Evolutionary conservation across 2,113 vertebrate species (phyloP).

Genomic region (Varanus salvator): DNA sequence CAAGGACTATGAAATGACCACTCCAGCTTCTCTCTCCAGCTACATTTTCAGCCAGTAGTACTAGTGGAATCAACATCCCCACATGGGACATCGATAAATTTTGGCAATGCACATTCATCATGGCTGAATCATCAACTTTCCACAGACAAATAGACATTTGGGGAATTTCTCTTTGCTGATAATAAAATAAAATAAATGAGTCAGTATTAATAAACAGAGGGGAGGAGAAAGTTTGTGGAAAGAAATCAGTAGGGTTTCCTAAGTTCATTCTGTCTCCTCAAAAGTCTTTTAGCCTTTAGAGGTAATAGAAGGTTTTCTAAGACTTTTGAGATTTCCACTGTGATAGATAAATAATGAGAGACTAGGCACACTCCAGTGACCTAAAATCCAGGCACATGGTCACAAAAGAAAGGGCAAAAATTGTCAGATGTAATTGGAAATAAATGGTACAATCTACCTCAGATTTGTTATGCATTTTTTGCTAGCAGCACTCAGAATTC

Average conservation of each 20-base stretch:
- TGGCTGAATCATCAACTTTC: conserved; percentile 58
- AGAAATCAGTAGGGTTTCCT: conserved; percentile 30
- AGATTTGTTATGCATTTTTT: neutral
- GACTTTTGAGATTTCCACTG: conserved; percentile 22
- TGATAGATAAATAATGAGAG: conserved; percentile 5
- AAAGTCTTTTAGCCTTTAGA: neutral
- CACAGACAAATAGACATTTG: conserved; percentile 8
- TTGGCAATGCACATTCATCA: conserved; percentile 44
- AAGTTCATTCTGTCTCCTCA: conserved; percentile 31
- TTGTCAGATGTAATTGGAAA: conserved; percentile 20
- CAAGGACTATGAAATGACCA: neutral
- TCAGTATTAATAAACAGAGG: conserved; percentile 18
- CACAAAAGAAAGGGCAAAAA: neutral
- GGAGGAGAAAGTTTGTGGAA: neutral
- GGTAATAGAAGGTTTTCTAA: conserved; percentile 8
- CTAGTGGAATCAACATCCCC: conserved; percentile 45
- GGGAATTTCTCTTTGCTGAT: conserved; percentile 48
- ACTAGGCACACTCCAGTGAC: conserved; percentile 19
- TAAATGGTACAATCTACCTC: neutral
- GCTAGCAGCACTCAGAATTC: neutral
- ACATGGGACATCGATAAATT: conserved; percentile 44
- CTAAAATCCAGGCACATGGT: neutral
- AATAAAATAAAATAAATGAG: conserved; percentile 19
- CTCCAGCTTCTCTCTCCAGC: neutral
- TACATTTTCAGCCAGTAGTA: neutral